phyloP scores from a whole-genome alignment of 2,797 vertebrate species.

The Ctenosaura bakeri region DNA sequence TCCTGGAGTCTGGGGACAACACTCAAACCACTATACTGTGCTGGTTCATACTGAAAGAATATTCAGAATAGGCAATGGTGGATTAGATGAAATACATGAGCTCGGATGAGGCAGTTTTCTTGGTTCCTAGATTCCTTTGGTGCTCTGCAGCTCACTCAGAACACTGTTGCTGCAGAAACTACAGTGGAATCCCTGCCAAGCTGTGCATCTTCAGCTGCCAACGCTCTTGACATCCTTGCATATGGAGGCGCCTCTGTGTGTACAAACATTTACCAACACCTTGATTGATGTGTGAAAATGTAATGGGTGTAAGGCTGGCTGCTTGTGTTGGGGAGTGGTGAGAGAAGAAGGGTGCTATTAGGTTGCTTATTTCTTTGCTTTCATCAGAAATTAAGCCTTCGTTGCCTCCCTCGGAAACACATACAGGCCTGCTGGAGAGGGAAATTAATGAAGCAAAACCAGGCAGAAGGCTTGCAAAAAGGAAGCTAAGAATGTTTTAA shows the following conservation, averaged over 20 bases:
- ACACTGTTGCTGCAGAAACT: background rate
- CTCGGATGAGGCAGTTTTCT: background rate
- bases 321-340: background rate
- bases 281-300: slow-evolving; percentile 49
- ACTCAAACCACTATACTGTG: too few species aligned
- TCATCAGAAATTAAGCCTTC: slow-evolving; percentile 36
- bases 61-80: background rate
- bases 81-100: background rate
- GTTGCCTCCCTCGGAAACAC: background rate
- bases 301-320: slow-evolving; percentile 54
- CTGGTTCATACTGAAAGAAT: background rate
- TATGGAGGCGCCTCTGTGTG: slow-evolving; percentile 61
- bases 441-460: slow-evolving; percentile 1
- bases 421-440: background rate
- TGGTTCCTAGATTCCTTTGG: background rate
- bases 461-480: slow-evolving; percentile 1
- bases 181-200: slow-evolving; percentile 48
- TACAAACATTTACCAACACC: slow-evolving; percentile 75
- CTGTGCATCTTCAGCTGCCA: slow-evolving; percentile 40
- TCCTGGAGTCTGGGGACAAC: background rate
- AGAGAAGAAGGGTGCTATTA: slow-evolving; percentile 6
- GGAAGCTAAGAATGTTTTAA: background rate
- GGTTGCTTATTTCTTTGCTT: slow-evolving; percentile 18
- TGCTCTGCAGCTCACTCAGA: background rate
- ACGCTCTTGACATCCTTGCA: slow-evolving; percentile 57